Conservation (phyloP, 2,113 vertebrate genomes). For the Butastur rufipennis region DNA sequence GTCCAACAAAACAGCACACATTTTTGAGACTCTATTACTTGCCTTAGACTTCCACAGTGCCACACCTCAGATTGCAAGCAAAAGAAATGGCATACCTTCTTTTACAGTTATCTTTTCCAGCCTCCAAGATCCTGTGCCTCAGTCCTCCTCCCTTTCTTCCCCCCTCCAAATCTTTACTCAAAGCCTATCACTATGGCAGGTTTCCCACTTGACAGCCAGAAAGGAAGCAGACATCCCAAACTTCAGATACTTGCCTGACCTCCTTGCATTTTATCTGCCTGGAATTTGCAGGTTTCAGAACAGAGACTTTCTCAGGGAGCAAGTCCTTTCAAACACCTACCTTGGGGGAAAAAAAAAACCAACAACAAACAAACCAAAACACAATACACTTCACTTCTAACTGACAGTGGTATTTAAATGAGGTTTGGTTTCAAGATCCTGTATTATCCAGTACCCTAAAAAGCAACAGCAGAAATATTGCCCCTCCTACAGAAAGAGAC, state of each 20-base stretch:
- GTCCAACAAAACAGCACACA: neutral
- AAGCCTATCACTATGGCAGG: neutral
- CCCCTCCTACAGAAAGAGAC: neutral
- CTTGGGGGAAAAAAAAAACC: neutral
- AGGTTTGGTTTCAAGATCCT: neutral
- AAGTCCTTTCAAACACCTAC: neutral
- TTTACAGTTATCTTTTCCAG: neutral
- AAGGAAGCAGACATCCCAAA: conserved; percentile 2
- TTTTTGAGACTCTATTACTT: neutral
- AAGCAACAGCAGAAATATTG: neutral
- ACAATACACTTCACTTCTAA: neutral
- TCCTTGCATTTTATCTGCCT: neutral
- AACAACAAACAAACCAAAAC: neutral
- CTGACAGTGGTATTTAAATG: neutral
- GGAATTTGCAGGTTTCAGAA: neutral
- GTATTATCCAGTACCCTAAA: neutral
- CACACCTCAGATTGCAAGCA: neutral
- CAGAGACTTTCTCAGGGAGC: neutral
- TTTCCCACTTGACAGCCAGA: neutral
- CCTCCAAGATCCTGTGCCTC: neutral
- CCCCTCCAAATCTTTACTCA: neutral
- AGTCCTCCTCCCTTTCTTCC: neutral
- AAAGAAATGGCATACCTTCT: neutral
- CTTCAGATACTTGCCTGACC: accelerated
- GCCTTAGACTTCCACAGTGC: neutral